Base-by-base conservation (phyloP, 2,113 vertebrate species). In the Triplophysa tibetana region DNA sequence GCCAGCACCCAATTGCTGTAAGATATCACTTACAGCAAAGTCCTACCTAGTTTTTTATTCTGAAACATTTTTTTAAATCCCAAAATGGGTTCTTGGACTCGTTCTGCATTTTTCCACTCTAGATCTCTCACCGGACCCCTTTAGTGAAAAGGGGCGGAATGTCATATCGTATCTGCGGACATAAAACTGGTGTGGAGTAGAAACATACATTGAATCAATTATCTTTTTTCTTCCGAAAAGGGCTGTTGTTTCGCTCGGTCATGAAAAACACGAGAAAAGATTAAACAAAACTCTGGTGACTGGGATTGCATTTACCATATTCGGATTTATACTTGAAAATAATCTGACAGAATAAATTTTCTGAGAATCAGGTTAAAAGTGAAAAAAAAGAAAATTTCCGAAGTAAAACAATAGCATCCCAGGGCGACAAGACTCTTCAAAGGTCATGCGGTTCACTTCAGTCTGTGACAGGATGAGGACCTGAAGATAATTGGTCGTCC, bases 401-500 rank as follows among this genome's bases (percentile, higher is more conserved):
- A 45, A 78, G 23, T n/a, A 54, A 68, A 78, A 65, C 63, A 21
- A 41, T 68, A 50, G 58, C 61, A 52, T 62, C 41, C 61, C 63
- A 14, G 24, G 33, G 17, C 50, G 33, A 75, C 67, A 70, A 52
- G 52, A 11, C 63, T 79, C 76, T 81, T 21, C 58, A 81, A 81
- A 81, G 62, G 45, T 78, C 75, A 74, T 67, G 69, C 61, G 70
- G 62, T 76, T 61, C 68, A 61, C 70, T 43, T 73, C 48, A 38
- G 50, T 64, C 58, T 66, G 73, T 80, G 78, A 66, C 78, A 72
- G 68, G 67, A 61, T 72, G 54, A 72, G 70, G 43, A 29, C 29
- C 54, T 74, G 48, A 66, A 79, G 77, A 70, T 66, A 75, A 81
- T 66, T 83, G 81, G 69, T 50, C 72, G 60, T 77, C 43, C 26